Percentiles rank a stretch among this genome's conserved stretches.
Evolutionary conservation across 2,797 vertebrate genomes (phyloP).

Genomic region (Nyctibius grandis): DNA sequence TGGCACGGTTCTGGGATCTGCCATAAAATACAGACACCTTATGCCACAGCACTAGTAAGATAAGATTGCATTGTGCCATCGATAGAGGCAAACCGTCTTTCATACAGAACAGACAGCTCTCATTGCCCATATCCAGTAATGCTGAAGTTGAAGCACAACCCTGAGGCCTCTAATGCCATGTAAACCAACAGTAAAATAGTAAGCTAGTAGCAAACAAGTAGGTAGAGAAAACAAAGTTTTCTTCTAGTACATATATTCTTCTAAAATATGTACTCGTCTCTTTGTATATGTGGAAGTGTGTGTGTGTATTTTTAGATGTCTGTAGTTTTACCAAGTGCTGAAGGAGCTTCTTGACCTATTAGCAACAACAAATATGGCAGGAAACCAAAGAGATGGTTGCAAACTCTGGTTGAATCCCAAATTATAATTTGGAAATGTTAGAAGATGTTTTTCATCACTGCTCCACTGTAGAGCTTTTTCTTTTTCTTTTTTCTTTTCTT

Average conservation of each 20-base stretch:
- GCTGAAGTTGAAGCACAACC: not conserved
- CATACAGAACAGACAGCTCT: not conserved
- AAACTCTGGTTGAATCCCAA: not conserved
- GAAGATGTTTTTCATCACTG: not conserved
- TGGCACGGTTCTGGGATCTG: not conserved
- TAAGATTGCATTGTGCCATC: rapidly evolving
- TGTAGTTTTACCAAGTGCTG: not conserved
- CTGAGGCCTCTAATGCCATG: not conserved
- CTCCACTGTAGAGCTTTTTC: not conserved
- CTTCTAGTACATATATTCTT: not conserved
- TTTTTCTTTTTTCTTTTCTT: no score
- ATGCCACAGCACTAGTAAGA: not conserved
- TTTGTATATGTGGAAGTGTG: not conserved
- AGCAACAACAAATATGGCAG: not conserved
- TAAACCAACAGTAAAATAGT: not conserved
- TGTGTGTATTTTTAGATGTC: not conserved
- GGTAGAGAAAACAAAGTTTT: not conserved
- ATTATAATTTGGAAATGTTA: not conserved
- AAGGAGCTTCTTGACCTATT: not conserved
- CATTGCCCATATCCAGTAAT: not conserved
- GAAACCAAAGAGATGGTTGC: not conserved
- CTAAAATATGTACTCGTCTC: not conserved
- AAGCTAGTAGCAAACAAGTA: not conserved
- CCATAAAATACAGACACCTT: not conserved
- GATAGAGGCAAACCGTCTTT: not conserved